Conservation (phyloP, 2,113 vertebrate species). For the Odocoileus hemionus region DNA sequence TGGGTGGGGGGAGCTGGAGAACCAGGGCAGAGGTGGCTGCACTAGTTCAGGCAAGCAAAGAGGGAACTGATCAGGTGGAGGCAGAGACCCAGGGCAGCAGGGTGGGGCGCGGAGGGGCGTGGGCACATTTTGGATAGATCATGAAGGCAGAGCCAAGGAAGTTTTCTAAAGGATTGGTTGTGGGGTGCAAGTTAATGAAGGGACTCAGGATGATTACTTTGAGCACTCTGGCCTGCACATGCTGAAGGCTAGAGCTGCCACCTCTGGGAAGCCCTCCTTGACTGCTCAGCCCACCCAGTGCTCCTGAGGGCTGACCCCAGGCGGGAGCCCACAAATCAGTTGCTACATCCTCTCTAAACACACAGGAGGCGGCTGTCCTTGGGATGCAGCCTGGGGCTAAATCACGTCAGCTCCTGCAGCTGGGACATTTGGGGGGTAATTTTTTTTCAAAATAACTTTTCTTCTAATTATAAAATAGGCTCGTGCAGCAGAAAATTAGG, state of each 20-base stretch:
- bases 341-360: neutral
- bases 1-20: neutral
- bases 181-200: neutral
- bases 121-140: neutral
- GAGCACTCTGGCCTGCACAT: neutral
- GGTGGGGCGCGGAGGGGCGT: neutral
- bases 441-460: slow-evolving; percentile 75
- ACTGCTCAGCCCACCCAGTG: neutral
- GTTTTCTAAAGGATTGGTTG: neutral
- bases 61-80: neutral
- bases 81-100: too few species aligned
- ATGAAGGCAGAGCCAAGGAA: neutral
- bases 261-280: neutral
- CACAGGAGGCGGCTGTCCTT: neutral
- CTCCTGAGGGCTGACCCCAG: neutral
- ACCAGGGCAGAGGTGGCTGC: neutral
- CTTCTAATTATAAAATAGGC: slow-evolving; percentile 75
- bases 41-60: neutral
- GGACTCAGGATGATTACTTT: neutral
- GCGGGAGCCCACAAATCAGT: fast-evolving
- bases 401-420: slow-evolving; percentile 57
- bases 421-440: slow-evolving; percentile 54
- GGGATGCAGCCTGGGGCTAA: neutral
- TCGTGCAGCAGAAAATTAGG: slow-evolving; percentile 51
- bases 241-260: neutral